Evolutionary conservation across 35 echinoderm and acorn worm species (phyloP), one percentile per base, ranked within the genome.

Genomic region (Apostichopus californicus): DNA sequence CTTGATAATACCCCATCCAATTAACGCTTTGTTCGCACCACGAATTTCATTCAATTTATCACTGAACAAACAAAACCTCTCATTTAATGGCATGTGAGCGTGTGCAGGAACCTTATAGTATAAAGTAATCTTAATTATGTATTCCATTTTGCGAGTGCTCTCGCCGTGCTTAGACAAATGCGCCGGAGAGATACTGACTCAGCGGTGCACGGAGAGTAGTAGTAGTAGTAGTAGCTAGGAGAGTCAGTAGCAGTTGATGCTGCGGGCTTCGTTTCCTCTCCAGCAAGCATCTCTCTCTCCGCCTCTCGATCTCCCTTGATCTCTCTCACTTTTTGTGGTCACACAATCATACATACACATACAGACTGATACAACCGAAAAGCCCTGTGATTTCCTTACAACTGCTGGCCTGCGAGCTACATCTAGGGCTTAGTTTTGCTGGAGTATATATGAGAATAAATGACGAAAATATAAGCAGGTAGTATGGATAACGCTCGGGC

Each of bases 11-110:
- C 86, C 86, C 86, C 86, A 72, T 89, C 86, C 86, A 89, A 89
- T 89, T 89, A 89, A 89, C 86, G 86, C 86, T 89, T 89, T 89
- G 86, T 89, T 89, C 86, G 86, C 86, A 89, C 86, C 86, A 89
- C 60, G 86, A 89, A 89, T 89, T 89, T 89, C 86, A 89, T 89
- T 89, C 86, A 89, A 89, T 89, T 89, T 89, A 89, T 11, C 61
- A 73, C 86, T 89, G 86, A 89, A 89, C 86, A 89, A 89, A 89
- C 86, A 89, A 89, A 89, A 89, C 86, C 86, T 72, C 63, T 89
- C 86, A 89, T 89, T 89, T 89, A 89, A 89, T 89, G 86, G 86
- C 86, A 72, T 89, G 61, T 89, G 86, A 89, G 86, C 60, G 86
- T 25, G 86, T 72, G 86, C 86, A 72, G 61, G 22, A 72, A 55